These are phyloP conservation scores for Helobdella robusta DNA, from an alignment of 2,888 invertebrate genomes.

Conservation along the genomic window DNA sequence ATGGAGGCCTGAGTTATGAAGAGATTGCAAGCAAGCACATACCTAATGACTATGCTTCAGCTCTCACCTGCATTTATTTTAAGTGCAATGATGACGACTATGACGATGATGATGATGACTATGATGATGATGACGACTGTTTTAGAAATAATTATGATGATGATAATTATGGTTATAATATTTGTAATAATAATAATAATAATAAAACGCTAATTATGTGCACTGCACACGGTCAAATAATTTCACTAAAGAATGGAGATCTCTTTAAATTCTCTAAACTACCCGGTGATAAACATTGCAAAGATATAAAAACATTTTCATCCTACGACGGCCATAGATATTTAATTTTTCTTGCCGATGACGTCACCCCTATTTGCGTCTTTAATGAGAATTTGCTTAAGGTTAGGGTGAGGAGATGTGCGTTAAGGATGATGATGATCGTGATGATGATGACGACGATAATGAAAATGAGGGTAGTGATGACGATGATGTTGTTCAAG, in stretches of 20 bases:
- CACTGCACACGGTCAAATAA: too few relatives aligned
- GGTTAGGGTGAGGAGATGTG: too few relatives aligned
- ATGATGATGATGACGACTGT: neutral
- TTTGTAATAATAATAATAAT: neutral
- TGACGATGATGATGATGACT: neutral
- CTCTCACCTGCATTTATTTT: neutral
- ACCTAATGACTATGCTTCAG: neutral
- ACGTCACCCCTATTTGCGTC: too few relatives aligned
- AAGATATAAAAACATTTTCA: too few relatives aligned
- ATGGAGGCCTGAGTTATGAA: neutral
- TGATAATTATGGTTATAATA: slow-evolving; percentile 19
- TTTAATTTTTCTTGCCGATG: too few relatives aligned
- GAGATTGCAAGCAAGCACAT: neutral
- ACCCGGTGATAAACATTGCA: too few relatives aligned
- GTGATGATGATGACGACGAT: slow-evolving; percentile 19
- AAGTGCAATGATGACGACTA: neutral
- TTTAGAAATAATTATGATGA: slow-evolving; percentile 15
- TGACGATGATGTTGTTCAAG: neutral
- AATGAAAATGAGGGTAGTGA: slow-evolving; percentile 11
- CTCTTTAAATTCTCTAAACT: too few relatives aligned
- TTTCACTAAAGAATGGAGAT: too few relatives aligned
- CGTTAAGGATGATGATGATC: slow-evolving; percentile 17
- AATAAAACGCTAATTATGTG: too few relatives aligned
- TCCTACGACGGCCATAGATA: too few relatives aligned
- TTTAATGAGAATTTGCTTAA: too few relatives aligned